Evolutionary conservation across 1,140 invertebrate species (phyloP), one percentile per base, ranked within the genome.

Genomic region (Brachionus calyciflorus): DNA sequence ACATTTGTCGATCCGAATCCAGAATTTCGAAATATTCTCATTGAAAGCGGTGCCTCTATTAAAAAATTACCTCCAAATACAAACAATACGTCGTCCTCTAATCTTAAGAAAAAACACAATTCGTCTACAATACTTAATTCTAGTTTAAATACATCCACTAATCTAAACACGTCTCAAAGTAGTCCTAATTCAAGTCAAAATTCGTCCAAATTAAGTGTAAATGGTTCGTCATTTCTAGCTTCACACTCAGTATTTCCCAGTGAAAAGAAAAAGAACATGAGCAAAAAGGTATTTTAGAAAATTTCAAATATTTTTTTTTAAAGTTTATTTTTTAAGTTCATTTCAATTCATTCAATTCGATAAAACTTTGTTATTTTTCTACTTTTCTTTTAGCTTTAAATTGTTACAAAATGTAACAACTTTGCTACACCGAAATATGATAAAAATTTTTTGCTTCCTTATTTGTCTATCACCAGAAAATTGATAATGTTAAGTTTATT

Each of bases 1-100:
- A 73, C 51, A 51, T 73, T 73, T 24, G 44, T 51, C 69, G 51
- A 73, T 10, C 69, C 69, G 7, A 73, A 49, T n/a, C 46, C 46
- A 9, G 46, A 73, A 41, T 73, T 73, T 33, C 28, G 69, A 7
- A 49, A 40, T 10, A 10, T 73, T n/a, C n/a, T 73, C 4, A 51
- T 73, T 21, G 69, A 73, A 28, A 73, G 51, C 26, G 69, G 69
- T 41, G 69, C 69, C 9, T 30, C 30, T 63, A 30, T 65, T 1
- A 41, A 65, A 44, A 60, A 33, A 60, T 37, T 37, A n/a, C 37
- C 30, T 19, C 21, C 55, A 17, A 60, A 60, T 28, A 33, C 30
- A 37, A 9, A n/a, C n/a, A n/a, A n/a, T 55, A 28, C 53, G 24
- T 24, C 53, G 26, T 28, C 26, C 17, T 37, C 57, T 0, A 63